phyloP scores from a whole-genome alignment of 2,888 invertebrate species.

The Pyrgus malvae region DNA sequence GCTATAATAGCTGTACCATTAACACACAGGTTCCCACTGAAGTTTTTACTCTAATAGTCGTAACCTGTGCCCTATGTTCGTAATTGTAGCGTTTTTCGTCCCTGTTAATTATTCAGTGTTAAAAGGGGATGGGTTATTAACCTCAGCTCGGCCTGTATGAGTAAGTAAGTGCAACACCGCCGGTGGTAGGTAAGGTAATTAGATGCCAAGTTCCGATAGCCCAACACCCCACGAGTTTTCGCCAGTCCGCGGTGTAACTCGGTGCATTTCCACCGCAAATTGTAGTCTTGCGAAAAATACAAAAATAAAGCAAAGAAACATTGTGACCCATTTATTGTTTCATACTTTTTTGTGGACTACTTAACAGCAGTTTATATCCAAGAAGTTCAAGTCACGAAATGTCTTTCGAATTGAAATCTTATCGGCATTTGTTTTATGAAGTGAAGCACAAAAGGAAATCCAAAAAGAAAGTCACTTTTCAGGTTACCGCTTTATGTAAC shows the following conservation, averaged over 20 bases:
- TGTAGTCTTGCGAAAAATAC: slow-evolving; percentile 45
- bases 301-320: slow-evolving; percentile 41
- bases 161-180: slow-evolving; percentile 42
- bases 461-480: slow-evolving; percentile 70
- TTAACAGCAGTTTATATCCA: slow-evolving; percentile 2
- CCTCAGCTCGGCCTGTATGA: slow-evolving; percentile 43
- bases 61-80: too few relatives aligned
- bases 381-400: slow-evolving; percentile 45
- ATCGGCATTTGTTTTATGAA: slow-evolving; percentile 60
- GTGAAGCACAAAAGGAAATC: slow-evolving; percentile 60
- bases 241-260: slow-evolving; percentile 50
- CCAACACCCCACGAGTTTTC: slow-evolving; percentile 45
- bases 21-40: too few relatives aligned
- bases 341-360: slow-evolving; percentile 34
- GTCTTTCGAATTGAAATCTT: slow-evolving; percentile 62
- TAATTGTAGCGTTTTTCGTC: too few relatives aligned
- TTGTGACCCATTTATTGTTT: slow-evolving; percentile 45
- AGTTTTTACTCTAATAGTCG: too few relatives aligned
- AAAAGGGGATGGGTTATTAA: slow-evolving; percentile 56
- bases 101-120: slow-evolving; percentile 6
- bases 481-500: slow-evolving; percentile 50
- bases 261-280: slow-evolving; percentile 53
- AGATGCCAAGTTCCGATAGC: slow-evolving; percentile 68
- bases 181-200: slow-evolving; percentile 69
- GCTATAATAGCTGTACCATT: too few relatives aligned